phyloP scores from a whole-genome alignment of 2,888 invertebrate genomes.

The Ctena decussata region DNA sequence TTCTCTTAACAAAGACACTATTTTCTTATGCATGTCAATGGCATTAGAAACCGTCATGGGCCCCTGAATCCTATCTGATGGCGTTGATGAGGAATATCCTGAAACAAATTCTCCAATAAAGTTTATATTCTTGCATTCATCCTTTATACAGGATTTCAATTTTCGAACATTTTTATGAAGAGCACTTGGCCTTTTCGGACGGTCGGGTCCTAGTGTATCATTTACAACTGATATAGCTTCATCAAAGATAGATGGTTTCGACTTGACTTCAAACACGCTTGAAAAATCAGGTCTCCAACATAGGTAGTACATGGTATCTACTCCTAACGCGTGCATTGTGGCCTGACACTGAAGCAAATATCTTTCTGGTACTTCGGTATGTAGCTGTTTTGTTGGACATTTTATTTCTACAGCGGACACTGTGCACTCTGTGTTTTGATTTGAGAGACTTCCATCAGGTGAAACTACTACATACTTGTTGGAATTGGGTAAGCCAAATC shows the following conservation, averaged over 20 bases:
- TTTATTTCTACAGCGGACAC: constrained; percentile 48
- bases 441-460: constrained; percentile 52
- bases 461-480: constrained; percentile 46
- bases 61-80: background rate
- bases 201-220: constrained; percentile 13
- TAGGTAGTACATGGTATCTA: constrained; percentile 22
- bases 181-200: constrained; percentile 27
- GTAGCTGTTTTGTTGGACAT: constrained; percentile 34
- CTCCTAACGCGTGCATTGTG: constrained; percentile 37
- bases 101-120: constrained; percentile 28
- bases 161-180: background rate
- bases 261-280: constrained; percentile 5
- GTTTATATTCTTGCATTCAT: background rate
- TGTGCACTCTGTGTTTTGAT: background rate
- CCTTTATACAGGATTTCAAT: background rate
- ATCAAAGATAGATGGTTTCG: constrained; percentile 3
- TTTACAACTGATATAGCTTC: background rate
- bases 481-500: background rate
- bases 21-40: background rate
- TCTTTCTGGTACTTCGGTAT: constrained; percentile 16
- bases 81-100: no score
- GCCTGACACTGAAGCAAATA: constrained; percentile 39
- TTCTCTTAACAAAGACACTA: background rate
- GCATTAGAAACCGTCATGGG: no score
- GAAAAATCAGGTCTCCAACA: constrained; percentile 34